Conservation (phyloP, 2,113 vertebrate species). For the Micronycteris hirsuta region DNA sequence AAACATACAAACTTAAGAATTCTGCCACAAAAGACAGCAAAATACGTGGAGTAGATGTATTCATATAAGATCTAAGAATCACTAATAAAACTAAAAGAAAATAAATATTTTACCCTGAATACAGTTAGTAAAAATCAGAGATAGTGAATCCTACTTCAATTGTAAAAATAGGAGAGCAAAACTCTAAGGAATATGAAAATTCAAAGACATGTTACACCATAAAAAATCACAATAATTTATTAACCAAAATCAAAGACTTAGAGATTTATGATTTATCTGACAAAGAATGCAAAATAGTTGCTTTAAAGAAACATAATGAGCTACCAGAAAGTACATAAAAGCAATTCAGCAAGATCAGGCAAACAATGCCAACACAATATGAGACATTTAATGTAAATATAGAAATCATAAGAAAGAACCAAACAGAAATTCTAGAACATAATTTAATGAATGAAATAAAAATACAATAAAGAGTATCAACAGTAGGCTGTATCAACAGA, state of each 20-base stretch:
- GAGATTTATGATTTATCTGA: not conserved
- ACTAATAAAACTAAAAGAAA: not conserved
- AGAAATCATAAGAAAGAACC: not conserved
- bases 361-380: not conserved
- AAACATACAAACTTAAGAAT: not conserved
- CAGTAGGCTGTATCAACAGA: not conserved
- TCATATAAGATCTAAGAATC: not conserved
- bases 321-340: not conserved
- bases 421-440: too few relatives aligned
- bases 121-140: not conserved
- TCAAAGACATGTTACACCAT: not conserved
- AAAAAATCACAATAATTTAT: not conserved
- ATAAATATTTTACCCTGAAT: not conserved
- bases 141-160: not conserved
- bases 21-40: too few relatives aligned
- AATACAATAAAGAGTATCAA: not conserved
- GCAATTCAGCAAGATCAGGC: not conserved
- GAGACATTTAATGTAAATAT: not conserved
- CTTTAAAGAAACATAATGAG: not conserved
- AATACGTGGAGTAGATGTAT: too few relatives aligned
- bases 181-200: not conserved
- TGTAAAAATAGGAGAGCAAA: not conserved
- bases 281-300: not conserved
- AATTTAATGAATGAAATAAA: too few relatives aligned
- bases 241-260: not conserved